Evolutionary conservation across 2,888 invertebrate genomes (phyloP), one percentile per base, ranked within the genome.

Genomic region (Heliothis peltigera): DNA sequence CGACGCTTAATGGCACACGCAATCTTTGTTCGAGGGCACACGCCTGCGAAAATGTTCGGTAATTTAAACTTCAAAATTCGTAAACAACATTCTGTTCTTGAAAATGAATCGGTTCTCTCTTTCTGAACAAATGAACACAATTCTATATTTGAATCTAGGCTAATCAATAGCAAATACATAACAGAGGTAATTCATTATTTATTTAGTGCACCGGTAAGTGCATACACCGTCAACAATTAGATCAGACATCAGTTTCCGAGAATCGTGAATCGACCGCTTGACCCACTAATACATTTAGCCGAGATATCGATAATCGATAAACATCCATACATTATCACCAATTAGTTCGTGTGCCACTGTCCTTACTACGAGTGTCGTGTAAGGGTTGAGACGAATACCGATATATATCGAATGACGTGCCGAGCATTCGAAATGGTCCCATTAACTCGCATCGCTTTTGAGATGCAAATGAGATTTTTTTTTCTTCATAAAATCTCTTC

Each of bases 401-500:
- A 73, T 57, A 60, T 60, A 72, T 49, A 85, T 86, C 86, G 86
- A 89, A 81, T 87, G 87, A 90, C 92, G 94, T 92, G 94, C 87
- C 84, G 83, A 84, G 94, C 91, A 93, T 94, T 88, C 83, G 80
- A 86, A 93, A 87, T 87, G 87, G 79, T 80, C 86, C 92, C 89
- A 92, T 94, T 93, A 93, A 91, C 91, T 92, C 89, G 82, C 92
- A 84, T 87, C 84, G 91, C 93, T 92, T 92, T 94, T 94, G 94
- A 94, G 84, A 94, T 94, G 94, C 90, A 94, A 94, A 94, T 94
- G 82, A 87, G 84, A 86, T 85, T 91, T 91, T 92, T 91, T 92
- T 89, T 90, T 89, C 88, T 88, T 89, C 84, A 89, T 89, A 90
- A 92, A 93, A 92, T 89, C 90, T 91, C 90, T 89, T 91, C 92